Conservation (phyloP, 2,113 vertebrate species). For the Hipposideros armiger region DNA sequence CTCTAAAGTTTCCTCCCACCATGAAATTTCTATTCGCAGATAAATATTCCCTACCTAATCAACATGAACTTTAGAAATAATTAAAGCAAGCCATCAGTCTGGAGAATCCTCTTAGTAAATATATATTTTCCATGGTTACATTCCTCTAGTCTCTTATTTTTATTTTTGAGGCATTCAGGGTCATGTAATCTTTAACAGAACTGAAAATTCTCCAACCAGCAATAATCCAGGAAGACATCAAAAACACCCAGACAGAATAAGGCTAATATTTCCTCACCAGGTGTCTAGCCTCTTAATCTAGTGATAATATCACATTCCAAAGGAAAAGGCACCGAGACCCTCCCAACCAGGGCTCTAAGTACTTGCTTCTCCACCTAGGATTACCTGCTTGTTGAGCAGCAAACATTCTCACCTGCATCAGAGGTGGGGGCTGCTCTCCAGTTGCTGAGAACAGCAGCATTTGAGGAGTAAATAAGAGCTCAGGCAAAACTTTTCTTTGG, state of each 20-base stretch:
- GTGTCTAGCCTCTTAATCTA: slow-evolving; percentile 82
- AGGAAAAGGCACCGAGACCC: slow-evolving; percentile 61
- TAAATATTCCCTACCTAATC: background rate
- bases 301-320: slow-evolving; percentile 70
- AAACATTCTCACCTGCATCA: slow-evolving; percentile 73
- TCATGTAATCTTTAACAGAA: slow-evolving; percentile 70
- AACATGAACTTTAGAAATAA: slow-evolving; percentile 42
- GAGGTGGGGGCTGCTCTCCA: slow-evolving; percentile 5
- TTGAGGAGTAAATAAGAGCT: slow-evolving; percentile 45
- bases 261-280: slow-evolving; percentile 76
- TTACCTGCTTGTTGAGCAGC: slow-evolving; percentile 56
- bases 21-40: slow-evolving; percentile 14
- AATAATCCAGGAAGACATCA: slow-evolving; percentile 77
- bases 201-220: slow-evolving; percentile 79
- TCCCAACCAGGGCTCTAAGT: slow-evolving; percentile 56
- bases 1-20: background rate
- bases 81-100: background rate
- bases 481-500: slow-evolving; percentile 49
- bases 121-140: background rate
- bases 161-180: slow-evolving; percentile 42
- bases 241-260: slow-evolving; percentile 79
- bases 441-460: slow-evolving; percentile 53
- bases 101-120: slow-evolving; percentile 2
- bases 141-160: slow-evolving; percentile 44
- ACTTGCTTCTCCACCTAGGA: slow-evolving; percentile 72